Evolutionary conservation across 2,113 vertebrate species (phyloP).

Genomic region (Siniperca knerii): DNA sequence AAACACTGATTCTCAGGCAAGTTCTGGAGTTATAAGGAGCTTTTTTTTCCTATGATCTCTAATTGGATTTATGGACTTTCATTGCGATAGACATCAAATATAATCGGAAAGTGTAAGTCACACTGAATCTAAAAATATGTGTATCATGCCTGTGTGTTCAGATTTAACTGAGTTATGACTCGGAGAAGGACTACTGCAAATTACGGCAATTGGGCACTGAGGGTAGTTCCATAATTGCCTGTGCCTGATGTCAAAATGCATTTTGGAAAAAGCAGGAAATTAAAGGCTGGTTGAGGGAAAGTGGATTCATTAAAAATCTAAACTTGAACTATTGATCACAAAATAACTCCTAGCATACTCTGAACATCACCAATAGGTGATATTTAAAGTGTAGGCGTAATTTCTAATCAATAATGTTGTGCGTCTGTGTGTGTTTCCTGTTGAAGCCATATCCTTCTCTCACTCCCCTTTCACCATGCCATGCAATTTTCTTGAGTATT

Average conservation of each 20-base stretch:
- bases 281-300: neutral
- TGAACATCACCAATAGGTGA: neutral
- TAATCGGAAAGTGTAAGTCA: neutral
- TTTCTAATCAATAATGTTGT: constrained; percentile 32
- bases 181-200: neutral
- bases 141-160: neutral
- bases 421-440: constrained; percentile 24
- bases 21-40: neutral
- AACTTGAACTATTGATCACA: neutral
- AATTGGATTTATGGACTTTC: neutral
- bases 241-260: neutral
- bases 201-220: neutral
- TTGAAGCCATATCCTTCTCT: neutral
- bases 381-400: constrained; percentile 9
- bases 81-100: neutral
- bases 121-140: neutral
- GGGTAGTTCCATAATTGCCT: neutral
- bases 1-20: neutral
- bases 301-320: neutral
- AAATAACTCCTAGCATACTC: neutral
- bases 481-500: constrained; percentile 33
- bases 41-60: neutral
- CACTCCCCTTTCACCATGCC: constrained; percentile 4
- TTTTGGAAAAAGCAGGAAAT: neutral
- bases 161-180: neutral